Percentiles rank a stretch among this genome's conserved stretches.
Conservation (phyloP, 2,113 vertebrate species). For the Pseudois nayaur region DNA sequence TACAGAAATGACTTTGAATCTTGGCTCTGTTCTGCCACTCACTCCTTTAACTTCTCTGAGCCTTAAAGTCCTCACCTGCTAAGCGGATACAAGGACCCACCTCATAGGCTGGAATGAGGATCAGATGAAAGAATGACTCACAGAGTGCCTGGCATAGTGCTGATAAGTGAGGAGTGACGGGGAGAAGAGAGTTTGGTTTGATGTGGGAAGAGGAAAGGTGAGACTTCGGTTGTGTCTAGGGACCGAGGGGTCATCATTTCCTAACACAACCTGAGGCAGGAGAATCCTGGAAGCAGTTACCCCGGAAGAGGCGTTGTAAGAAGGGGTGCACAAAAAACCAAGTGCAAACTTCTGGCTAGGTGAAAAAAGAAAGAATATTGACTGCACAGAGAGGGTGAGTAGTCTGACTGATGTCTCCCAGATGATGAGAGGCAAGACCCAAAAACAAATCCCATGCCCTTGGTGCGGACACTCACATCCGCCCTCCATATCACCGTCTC, state of each 20-base stretch:
- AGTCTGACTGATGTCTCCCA: neutral
- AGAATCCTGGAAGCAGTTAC: neutral
- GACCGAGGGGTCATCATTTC: no score
- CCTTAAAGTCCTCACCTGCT: neutral
- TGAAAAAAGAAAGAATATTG: neutral
- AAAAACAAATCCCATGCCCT: neutral
- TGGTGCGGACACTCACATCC: accelerated
- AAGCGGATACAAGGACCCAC: neutral
- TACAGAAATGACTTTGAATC: neutral
- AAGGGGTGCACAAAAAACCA: neutral
- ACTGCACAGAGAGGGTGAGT: accelerated
- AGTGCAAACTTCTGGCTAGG: neutral
- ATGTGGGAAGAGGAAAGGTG: neutral
- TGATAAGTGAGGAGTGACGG: neutral
- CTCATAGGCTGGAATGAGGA: neutral
- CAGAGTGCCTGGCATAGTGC: neutral
- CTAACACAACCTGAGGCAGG: neutral
- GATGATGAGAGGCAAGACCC: neutral
- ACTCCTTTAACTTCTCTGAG: neutral
- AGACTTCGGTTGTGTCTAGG: neutral
- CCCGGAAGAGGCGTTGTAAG: neutral
- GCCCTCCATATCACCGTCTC: neutral
- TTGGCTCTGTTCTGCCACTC: neutral
- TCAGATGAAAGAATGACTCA: neutral
- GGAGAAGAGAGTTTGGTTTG: neutral